These are phyloP conservation scores for Stomatorhinus ivindoensis DNA, from an alignment of 2,113 vertebrate species.

Conservation along the genomic window DNA sequence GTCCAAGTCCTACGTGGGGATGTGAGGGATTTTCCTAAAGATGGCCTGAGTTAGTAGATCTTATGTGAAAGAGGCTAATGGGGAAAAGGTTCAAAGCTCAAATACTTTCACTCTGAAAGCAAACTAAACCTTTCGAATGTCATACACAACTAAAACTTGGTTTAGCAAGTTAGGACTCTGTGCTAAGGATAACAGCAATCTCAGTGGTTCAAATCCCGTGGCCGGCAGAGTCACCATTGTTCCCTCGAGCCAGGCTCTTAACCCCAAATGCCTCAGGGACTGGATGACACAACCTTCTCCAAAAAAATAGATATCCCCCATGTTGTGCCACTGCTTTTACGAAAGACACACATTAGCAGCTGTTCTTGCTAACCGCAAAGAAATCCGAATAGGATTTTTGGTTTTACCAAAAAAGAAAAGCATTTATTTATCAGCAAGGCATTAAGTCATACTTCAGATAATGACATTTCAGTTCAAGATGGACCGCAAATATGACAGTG, in stretches of 20 bases:
- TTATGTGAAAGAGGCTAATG: background rate
- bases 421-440: background rate
- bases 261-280: background rate
- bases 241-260: background rate
- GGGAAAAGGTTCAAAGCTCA: background rate
- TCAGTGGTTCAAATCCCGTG: background rate
- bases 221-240: background rate
- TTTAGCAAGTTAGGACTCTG: too few species aligned
- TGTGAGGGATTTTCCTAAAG: background rate
- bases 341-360: background rate
- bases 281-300: background rate
- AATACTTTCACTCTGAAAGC: background rate
- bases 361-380: background rate
- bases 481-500: background rate
- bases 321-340: background rate
- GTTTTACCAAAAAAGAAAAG: background rate
- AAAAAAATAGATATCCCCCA: background rate
- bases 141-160: too few species aligned
- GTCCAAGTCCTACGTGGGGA: background rate
- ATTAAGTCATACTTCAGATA: background rate
- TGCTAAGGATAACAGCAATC: background rate
- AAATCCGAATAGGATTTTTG: background rate
- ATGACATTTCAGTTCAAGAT: background rate
- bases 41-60: background rate
- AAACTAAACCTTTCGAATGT: background rate